Base-by-base conservation (phyloP, 2,797 vertebrate genomes). In the Gambusia yucatana region DNA sequence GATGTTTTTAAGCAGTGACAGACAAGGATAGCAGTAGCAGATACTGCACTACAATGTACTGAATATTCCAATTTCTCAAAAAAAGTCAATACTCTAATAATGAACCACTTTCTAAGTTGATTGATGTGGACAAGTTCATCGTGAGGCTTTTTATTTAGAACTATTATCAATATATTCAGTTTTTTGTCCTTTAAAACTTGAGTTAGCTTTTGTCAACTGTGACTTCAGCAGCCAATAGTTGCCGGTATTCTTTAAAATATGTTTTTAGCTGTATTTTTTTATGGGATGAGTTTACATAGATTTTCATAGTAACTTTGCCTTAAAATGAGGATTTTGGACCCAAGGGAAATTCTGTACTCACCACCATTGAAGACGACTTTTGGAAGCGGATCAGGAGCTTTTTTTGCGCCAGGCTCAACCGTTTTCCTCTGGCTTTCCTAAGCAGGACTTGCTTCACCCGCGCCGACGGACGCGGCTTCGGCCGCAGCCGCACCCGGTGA, bases 351-450 rank as follows among this genome's bases (percentile, higher is more conserved):
- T 36, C 36, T 25, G 20, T 25, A 41, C 63, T 28, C 95, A 99
- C 98, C 98, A 98, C 89, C 41, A 91, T 36, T 25, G 95, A 97
- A 75, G 88, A 92, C 39, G 97, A 96, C 43, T 91, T 94, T 57
- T 93, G 95, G 94, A 97, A 99, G 82, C 93, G 96, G 33, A 85
- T 93, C 85, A 99, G 91, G 80, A 97, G 91, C 61, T 95, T 95
- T 43, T 84, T 93, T 93, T 99, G 96, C 79, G 94, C 91, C 90
- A 96, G 91, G 82, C 92, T 97, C 80, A 99, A 97, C 55, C 91
- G 93, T 76, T 84, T 92, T 79, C 93, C 95, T 82, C 92, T 94
- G 16, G 93, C 94, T 70, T 96, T 93, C 82, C 74, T 93, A 55
- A 89, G 95, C 80, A 98, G 95, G 88, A 98, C 77, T 41, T 93